Base-by-base conservation (phyloP, 2,113 vertebrate species). In the Sardina pilchardus region DNA sequence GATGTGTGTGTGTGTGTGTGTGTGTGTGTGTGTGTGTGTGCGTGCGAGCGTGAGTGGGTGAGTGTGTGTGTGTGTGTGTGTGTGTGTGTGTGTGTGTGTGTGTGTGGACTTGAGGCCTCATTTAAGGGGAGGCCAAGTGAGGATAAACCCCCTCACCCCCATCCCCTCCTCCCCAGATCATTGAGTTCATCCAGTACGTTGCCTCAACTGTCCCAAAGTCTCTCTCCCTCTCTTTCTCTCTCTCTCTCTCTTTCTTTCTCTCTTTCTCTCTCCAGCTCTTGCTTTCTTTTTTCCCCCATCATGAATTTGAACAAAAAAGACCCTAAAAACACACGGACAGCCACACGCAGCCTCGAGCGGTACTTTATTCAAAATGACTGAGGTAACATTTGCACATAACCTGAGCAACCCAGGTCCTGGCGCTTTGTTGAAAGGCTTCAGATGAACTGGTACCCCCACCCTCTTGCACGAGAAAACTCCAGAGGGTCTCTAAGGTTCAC, bases 31-130 rank as follows among this genome's bases (percentile, higher is more conserved):
- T 71, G 63, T 71, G 63, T 71, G 63, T 71, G 63, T 26, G 63
- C 5, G 24, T 26, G 63, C 34, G 63, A 5, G 24, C 1, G 56
- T 59, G 56, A 24, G 56, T 59, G 56, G 16, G 56, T 59, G 56
- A 24, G 56, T 59, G 56, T 59, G 56, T 59, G 56, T 59, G 56
- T 59, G 56, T 59, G 12, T 53, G 12, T 59, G 56, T 21, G 12
- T 24, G 19, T 24, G 19, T 59, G 56, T 24, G 56, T 12, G 14
- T 59, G 56, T 1, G 21, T n/a, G 59, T 30, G 59, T 26, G 59
- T n/a, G n/a, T 71, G 63, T 71, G 26, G 63, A 78, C 71, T 78
- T 10, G 71, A 78, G 71, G 71, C 71, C 71, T 78, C 71, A 78
- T 78, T 78, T 78, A 78, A 78, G 71, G 71, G 71, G 71, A 78